Conservation (phyloP, 2,888 invertebrate genomes). For the Andrena minutula region DNA sequence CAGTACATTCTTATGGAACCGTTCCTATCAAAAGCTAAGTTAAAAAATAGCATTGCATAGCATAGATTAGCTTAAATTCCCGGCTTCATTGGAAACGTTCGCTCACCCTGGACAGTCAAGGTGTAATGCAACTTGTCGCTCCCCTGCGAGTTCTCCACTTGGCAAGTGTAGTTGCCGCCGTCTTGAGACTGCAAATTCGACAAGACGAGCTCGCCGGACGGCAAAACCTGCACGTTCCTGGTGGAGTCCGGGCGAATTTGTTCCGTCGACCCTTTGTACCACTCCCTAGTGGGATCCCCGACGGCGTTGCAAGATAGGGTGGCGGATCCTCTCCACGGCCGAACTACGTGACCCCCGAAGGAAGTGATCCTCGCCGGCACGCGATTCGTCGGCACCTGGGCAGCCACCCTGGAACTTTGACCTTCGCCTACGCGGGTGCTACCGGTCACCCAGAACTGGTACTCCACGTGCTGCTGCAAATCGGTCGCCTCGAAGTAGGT, state of each 20-base stretch:
- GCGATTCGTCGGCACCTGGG: constrained; percentile 88
- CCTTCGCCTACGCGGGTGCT: constrained; percentile 92
- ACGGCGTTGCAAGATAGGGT: constrained; percentile 89
- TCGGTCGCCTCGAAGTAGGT: constrained; percentile 89
- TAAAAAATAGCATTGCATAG: too few relatives aligned
- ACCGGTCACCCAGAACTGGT: constrained; percentile 93
- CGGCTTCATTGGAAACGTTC: background rate
- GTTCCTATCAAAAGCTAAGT: too few relatives aligned
- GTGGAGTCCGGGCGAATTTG: constrained; percentile 87
- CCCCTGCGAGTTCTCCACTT: constrained; percentile 89
- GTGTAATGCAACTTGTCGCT: constrained; percentile 89
- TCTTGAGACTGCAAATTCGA: constrained; percentile 88
- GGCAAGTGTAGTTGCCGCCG: constrained; percentile 90
- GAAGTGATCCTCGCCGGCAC: constrained; percentile 90
- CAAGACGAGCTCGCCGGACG: constrained; percentile 89
- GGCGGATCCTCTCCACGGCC: constrained; percentile 89
- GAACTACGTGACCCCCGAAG: constrained; percentile 89
- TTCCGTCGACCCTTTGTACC: constrained; percentile 87
- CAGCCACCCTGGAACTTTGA: constrained; percentile 89
- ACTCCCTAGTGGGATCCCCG: constrained; percentile 88
- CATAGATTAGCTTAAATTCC: too few relatives aligned
- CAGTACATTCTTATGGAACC: too few relatives aligned
- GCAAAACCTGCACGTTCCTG: constrained; percentile 88
- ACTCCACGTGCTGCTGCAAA: constrained; percentile 89
- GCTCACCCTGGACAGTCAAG: constrained; percentile 88